These are phyloP conservation scores for Hemicentrotus pulcherrimus DNA, from an alignment of 35 echinoderm and acorn worm species.

Conservation along the genomic window DNA sequence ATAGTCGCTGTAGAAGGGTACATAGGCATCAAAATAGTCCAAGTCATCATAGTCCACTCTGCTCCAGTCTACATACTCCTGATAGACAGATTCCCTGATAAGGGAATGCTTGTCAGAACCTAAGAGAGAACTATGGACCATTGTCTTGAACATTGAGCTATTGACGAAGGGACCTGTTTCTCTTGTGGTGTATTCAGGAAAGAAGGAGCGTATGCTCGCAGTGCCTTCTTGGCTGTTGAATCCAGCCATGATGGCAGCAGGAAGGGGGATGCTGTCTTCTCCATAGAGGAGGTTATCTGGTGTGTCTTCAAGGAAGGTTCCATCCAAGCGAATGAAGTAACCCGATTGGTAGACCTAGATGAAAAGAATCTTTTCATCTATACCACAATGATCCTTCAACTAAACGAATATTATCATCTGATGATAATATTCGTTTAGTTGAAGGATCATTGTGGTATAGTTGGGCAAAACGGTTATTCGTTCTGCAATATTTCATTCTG, in stretches of 20 bases:
- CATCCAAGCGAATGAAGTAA: constrained; percentile 25
- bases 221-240: constrained; percentile 32
- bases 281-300: not conserved
- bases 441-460: not conserved
- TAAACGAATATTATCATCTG: not conserved
- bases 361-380: too few species aligned
- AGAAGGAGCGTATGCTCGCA: not conserved
- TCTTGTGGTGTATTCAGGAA: not conserved
- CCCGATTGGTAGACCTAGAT: not conserved
- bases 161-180: constrained; percentile 15
- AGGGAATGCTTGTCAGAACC: not conserved
- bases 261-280: not conserved
- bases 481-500: too few species aligned
- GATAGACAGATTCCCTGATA: not conserved
- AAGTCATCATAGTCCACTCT: not conserved
- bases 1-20: constrained; percentile 7
- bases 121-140: not conserved
- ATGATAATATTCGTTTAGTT: not conserved
- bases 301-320: not conserved
- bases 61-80: constrained; percentile 23
- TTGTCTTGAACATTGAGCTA: not conserved
- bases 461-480: too few species aligned
- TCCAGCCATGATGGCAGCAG: not conserved
- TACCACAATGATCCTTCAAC: not conserved
- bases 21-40: constrained; percentile 31